phyloP scores from a whole-genome alignment of 2,113 vertebrate genomes.

The Oncorhynchus kisutch region DNA sequence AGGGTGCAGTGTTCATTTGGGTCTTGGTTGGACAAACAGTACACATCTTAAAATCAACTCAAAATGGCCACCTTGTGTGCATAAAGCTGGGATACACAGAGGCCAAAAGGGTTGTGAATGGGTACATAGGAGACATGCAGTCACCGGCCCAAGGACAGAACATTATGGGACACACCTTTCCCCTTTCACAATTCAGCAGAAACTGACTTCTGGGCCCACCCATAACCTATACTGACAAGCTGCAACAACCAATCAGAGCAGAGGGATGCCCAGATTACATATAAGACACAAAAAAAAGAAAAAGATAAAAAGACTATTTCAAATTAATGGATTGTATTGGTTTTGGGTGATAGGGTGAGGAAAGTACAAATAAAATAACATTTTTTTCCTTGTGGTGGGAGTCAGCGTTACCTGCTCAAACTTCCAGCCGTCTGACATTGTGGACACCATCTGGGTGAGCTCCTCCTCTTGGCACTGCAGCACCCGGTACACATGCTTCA shows the following conservation, averaged over 20 bases:
- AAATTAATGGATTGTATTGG: constrained; percentile 41
- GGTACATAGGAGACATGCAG: constrained; percentile 77
- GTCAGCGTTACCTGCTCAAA: constrained; percentile 89
- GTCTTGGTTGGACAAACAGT: constrained; percentile 49
- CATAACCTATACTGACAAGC: constrained; percentile 94
- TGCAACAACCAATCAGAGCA: constrained; percentile 88
- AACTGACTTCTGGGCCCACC: constrained; percentile 89
- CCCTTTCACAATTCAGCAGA: constrained; percentile 94
- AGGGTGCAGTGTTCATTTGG: constrained; percentile 31
- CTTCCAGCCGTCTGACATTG: constrained; percentile 99
- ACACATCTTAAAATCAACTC: constrained; percentile 26
- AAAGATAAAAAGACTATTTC: constrained; percentile 42
- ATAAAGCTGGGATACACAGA: constrained; percentile 46
- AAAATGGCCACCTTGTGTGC: constrained; percentile 33
- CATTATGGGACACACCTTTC: constrained; percentile 86
- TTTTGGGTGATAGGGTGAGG: constrained; percentile 47
- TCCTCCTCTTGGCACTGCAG: constrained; percentile 98
- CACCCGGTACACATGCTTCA: constrained; percentile 96
- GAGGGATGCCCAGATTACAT: constrained; percentile 66
- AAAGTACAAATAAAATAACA: constrained; percentile 39
- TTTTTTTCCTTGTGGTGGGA: neutral
- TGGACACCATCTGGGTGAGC: constrained; percentile 98
- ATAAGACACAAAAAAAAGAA: constrained; percentile 48
- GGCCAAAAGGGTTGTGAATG: constrained; percentile 41
- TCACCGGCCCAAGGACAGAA: constrained; percentile 65